Percentiles rank a stretch among this genome's conserved stretches.
Evolutionary conservation across 2,113 vertebrate species (phyloP).

Genomic region (Ictidomys tridecemlineatus): DNA sequence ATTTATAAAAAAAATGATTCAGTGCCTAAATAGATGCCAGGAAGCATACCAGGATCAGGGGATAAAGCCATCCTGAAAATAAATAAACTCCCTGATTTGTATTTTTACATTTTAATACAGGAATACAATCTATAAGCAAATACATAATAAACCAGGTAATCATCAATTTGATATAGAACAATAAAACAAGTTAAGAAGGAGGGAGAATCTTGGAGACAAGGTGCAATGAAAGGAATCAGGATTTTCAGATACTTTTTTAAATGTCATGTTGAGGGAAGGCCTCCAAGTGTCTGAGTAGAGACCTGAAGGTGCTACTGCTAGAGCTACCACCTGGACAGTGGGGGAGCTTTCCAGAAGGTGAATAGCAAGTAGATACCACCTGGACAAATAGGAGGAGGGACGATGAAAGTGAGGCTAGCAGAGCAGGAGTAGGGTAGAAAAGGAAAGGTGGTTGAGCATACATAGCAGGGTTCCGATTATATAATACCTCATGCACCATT

Average conservation of each 20-base stretch:
- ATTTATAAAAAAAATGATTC: background rate
- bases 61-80: background rate
- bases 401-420: accelerated
- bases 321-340: background rate
- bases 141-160: background rate
- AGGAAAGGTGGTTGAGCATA: background rate
- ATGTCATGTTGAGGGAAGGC: background rate
- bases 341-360: background rate
- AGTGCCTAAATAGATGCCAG: background rate
- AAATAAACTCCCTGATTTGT: background rate
- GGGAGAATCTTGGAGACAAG: background rate
- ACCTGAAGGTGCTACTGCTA: background rate
- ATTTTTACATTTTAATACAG: background rate
- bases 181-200: background rate
- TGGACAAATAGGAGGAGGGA: background rate
- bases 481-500: background rate
- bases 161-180: background rate
- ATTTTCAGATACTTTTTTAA: background rate
- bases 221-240: background rate
- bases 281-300: background rate
- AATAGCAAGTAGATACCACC: background rate
- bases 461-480: background rate
- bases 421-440: no score
- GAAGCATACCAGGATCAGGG: background rate
- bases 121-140: background rate